Base-by-base conservation (phyloP, 2,888 invertebrate species). In the Netelia inedita region DNA sequence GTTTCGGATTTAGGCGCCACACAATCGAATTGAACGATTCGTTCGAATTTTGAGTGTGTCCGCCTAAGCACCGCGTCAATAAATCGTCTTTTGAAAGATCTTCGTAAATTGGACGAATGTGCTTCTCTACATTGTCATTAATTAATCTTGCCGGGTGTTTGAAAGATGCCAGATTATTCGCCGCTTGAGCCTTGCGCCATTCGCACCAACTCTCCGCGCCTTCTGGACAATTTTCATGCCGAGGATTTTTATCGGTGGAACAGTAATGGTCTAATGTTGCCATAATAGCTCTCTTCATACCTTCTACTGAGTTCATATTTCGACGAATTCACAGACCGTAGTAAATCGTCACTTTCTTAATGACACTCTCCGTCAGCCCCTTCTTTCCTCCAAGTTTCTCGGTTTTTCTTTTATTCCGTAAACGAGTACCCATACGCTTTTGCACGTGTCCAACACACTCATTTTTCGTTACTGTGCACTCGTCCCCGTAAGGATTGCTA, bases 371-470 rank as follows among this genome's bases (percentile, higher is more conserved):
- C 10, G 71, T 76, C 11, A 78, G 71, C 65, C 72, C 46, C 43
- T 76, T 78, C 63, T 72, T 82, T 63, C 82, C 82, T 16, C 78
- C 76, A 46, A 82, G 82, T 50, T 82, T 82, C 76, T 82, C 63
- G 16, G 28, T 19, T 66, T 82, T 68, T 66, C 28, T 75, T 19
- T 68, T 68, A 43, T 71, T n/a, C n/a, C n/a, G n/a, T n/a, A n/a
- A n/a, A n/a, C n/a, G n/a, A n/a, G n/a, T n/a, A n/a, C n/a, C n/a
- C n/a, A n/a, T n/a, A n/a, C n/a, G n/a, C n/a, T n/a, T n/a, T n/a
- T n/a, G n/a, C n/a, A n/a, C n/a, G n/a, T n/a, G n/a, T n/a, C n/a
- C n/a, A n/a, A n/a, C n/a, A n/a, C n/a, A n/a, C n/a, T n/a, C n/a
- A n/a, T n/a, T n/a, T n/a, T n/a, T n/a, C n/a, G n/a, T n/a, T n/a